phyloP scores from a whole-genome alignment of 2,888 invertebrate genomes.

The Andrena dorsata region DNA sequence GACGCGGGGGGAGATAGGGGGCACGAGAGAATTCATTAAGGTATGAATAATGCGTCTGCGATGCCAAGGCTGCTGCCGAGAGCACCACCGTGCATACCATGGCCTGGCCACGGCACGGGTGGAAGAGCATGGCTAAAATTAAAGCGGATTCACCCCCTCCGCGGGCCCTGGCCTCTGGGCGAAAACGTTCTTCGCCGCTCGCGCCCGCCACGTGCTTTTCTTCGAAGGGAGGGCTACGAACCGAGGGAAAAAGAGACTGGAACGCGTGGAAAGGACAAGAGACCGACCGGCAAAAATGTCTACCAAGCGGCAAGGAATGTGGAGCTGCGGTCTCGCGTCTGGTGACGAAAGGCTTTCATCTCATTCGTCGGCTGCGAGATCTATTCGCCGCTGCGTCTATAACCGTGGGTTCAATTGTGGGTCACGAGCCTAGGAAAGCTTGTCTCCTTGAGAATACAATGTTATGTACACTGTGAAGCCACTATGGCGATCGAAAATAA shows the following conservation, averaged over 20 bases:
- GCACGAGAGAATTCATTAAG: slow-evolving; percentile 83
- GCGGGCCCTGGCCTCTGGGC: slow-evolving; percentile 63
- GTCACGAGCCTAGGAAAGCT: background rate
- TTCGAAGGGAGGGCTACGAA: slow-evolving; percentile 40
- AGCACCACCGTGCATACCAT: slow-evolving; percentile 79
- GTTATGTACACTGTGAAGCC: background rate
- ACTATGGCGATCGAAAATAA: too few species aligned
- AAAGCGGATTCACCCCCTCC: slow-evolving; percentile 80
- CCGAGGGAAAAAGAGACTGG: background rate
- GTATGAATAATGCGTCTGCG: slow-evolving; percentile 84
- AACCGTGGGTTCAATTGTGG: background rate
- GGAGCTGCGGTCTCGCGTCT: slow-evolving; percentile 12
- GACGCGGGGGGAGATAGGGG: slow-evolving; percentile 43
- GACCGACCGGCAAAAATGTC: slow-evolving; percentile 30
- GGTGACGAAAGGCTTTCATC: background rate
- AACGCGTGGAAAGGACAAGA: slow-evolving; percentile 24
- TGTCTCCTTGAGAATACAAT: background rate
- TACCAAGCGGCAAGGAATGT: slow-evolving; percentile 2
- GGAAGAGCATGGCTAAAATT: slow-evolving; percentile 81
- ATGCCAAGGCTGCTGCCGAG: slow-evolving; percentile 83
- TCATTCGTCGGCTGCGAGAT: background rate
- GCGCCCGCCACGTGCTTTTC: slow-evolving; percentile 73
- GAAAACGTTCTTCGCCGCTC: slow-evolving; percentile 70
- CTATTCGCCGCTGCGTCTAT: background rate
- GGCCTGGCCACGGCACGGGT: slow-evolving; percentile 79